A percentile compares a stretch with the other conserved stretches of the same genome.
Conservation (phyloP, 2,113 vertebrate genomes). For the Pterocles orientalis region DNA sequence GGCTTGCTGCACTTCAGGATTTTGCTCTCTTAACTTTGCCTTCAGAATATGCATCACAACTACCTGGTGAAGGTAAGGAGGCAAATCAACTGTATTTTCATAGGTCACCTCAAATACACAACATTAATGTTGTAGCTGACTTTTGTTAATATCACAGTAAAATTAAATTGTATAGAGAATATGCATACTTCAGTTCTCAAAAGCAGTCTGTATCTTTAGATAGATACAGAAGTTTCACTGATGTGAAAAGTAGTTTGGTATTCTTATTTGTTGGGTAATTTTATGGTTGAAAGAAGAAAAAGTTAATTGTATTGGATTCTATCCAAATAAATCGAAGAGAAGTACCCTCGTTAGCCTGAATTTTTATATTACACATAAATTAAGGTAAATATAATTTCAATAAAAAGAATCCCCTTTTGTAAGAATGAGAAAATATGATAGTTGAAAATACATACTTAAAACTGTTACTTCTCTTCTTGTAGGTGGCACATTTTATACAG, state of each 20-base stretch:
- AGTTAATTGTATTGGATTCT: neutral
- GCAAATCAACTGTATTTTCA: conserved; percentile 2
- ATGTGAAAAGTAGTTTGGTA: neutral
- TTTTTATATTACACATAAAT: neutral
- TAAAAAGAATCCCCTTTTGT: neutral
- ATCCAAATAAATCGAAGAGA: neutral
- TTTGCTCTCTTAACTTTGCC: conserved; percentile 87
- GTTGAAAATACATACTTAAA: neutral
- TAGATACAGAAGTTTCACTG: neutral
- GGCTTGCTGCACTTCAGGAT: conserved; percentile 91
- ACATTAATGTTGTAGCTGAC: neutral
- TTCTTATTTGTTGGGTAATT: neutral
- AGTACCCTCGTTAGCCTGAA: neutral
- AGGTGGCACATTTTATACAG: conserved; percentile 92
- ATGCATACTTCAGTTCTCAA: no score
- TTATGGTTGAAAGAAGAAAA: neutral
- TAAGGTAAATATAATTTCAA: neutral
- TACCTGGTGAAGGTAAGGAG: conserved; percentile 84
- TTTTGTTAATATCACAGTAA: neutral
- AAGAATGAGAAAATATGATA: neutral
- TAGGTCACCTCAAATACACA: neutral
- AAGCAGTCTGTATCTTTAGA: no score
- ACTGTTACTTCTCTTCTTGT: neutral
- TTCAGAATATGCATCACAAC: conserved; percentile 79
- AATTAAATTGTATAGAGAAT: neutral